Percentiles rank a stretch among this genome's conserved stretches.
Evolutionary conservation across 1,140 invertebrate species (phyloP).

Genomic region (Drosophila asahinai): DNA sequence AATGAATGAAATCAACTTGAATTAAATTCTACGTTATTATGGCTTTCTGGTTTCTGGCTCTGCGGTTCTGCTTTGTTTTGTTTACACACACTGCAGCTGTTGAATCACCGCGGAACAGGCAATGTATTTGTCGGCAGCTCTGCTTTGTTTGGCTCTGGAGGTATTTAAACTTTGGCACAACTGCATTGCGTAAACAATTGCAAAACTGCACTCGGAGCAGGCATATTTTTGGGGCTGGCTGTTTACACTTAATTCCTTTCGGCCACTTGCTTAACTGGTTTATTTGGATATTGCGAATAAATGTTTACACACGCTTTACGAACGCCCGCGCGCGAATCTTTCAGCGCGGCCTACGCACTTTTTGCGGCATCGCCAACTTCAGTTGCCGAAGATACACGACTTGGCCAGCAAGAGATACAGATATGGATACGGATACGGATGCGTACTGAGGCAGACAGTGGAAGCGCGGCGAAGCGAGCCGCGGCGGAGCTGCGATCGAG

Average conservation of each 20-base stretch:
- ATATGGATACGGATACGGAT: slow-evolving; percentile 21
- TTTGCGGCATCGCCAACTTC: slow-evolving; percentile 38
- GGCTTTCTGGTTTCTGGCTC: slow-evolving; percentile 14
- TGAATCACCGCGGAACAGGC: slow-evolving; percentile 37
- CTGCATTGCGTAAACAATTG: slow-evolving; percentile 73
- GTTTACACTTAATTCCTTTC: slow-evolving; percentile 49
- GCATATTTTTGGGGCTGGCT: slow-evolving; percentile 4
- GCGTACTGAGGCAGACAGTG: neutral
- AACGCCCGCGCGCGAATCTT: slow-evolving; percentile 57
- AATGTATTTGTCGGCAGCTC: slow-evolving; percentile 19
- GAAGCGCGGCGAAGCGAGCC: slow-evolving; percentile 26
- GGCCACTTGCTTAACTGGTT: slow-evolving; percentile 61
- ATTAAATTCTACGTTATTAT: slow-evolving; percentile 22
- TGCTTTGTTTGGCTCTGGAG: slow-evolving; percentile 37
- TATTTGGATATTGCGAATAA: slow-evolving; percentile 38
- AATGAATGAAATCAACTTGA: slow-evolving; percentile 45
- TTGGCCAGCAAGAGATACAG: slow-evolving; percentile 31
- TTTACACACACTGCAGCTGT: slow-evolving; percentile 44
- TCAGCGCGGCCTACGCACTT: slow-evolving; percentile 50
- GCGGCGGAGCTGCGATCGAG: slow-evolving; percentile 52
- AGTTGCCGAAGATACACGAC: slow-evolving; percentile 26
- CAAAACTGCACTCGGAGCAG: slow-evolving; percentile 55
- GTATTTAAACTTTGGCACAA: slow-evolving; percentile 48
- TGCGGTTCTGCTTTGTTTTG: slow-evolving; percentile 42
- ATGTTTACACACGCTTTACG: slow-evolving; percentile 53